Evolutionary conservation across 2,888 invertebrate species (phyloP).

Genomic region (Ptilodon capucinus): DNA sequence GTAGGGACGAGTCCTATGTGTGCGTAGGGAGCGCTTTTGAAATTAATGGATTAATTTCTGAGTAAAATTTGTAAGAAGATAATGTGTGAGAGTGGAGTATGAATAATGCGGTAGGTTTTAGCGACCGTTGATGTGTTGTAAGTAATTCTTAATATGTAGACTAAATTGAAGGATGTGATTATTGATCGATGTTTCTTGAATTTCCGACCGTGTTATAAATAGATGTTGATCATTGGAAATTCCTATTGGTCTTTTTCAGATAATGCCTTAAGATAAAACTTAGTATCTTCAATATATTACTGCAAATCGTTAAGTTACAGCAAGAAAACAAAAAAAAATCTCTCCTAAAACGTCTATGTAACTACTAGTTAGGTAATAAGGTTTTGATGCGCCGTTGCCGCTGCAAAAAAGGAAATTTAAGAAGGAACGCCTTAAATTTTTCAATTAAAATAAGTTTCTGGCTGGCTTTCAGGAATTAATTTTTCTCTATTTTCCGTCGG

Average conservation of each 20-base stretch:
- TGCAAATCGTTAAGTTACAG: too few species aligned
- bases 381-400: not conserved
- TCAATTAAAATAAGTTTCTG: not conserved
- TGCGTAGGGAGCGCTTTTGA: constrained; percentile 4
- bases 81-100: constrained; percentile 4
- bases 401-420: not conserved
- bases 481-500: not conserved
- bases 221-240: too few species aligned
- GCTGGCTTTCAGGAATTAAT: not conserved
- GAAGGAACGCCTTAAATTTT: not conserved
- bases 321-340: not conserved
- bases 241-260: too few species aligned
- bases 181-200: too few species aligned
- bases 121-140: not conserved
- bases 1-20: constrained; percentile 23
- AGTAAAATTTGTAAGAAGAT: constrained; percentile 15
- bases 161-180: too few species aligned
- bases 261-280: too few species aligned
- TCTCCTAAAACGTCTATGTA: not conserved
- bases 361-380: not conserved
- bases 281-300: too few species aligned
- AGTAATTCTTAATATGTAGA: not conserved
- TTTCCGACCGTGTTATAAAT: too few species aligned
- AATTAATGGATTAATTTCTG: constrained; percentile 10
- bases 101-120: not conserved